Percentiles rank a stretch among this genome's conserved stretches.
Evolutionary conservation across 2,797 vertebrate species (phyloP).

Genomic region (Poecilia picta): DNA sequence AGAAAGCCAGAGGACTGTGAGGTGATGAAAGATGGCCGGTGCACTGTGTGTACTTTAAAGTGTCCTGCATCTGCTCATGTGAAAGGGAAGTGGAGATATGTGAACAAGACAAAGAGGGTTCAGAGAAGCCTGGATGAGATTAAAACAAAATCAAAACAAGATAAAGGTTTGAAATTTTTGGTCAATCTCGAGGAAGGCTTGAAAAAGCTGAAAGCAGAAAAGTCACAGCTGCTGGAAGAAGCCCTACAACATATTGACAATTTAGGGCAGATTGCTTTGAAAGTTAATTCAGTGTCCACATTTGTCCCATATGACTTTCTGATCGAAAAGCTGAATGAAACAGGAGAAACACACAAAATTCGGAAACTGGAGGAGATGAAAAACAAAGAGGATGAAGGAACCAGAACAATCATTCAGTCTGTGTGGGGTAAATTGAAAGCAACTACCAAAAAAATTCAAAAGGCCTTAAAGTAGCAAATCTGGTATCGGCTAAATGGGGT

Average conservation of each 20-base stretch:
- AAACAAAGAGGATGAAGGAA: not conserved
- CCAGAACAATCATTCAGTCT: not conserved
- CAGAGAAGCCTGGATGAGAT: rapidly evolving
- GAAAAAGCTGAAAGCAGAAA: not conserved
- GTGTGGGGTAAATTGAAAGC: not conserved
- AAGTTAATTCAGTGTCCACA: not conserved
- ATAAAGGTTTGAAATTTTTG: not conserved
- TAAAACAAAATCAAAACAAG: not conserved
- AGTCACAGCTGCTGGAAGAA: not conserved
- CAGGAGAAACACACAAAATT: not conserved
- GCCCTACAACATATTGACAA: not conserved
- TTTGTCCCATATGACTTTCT: constrained; percentile 3
- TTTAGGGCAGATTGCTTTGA: constrained; percentile 18
- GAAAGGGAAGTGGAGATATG: not conserved
- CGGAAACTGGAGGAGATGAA: constrained; percentile 13
- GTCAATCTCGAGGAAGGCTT: not conserved
- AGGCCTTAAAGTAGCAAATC: not conserved
- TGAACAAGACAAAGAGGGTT: constrained; percentile 13
- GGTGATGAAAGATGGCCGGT: constrained; percentile 4
- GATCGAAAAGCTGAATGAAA: not conserved
- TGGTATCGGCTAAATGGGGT: not conserved
- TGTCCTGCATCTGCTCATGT: not conserved
- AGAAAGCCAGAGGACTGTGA: not conserved
- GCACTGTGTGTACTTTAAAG: not conserved
- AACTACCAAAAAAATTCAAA: not conserved